Conservation (phyloP, 64 coral and sea anemone species). For the Stichodactyla helianthus region DNA sequence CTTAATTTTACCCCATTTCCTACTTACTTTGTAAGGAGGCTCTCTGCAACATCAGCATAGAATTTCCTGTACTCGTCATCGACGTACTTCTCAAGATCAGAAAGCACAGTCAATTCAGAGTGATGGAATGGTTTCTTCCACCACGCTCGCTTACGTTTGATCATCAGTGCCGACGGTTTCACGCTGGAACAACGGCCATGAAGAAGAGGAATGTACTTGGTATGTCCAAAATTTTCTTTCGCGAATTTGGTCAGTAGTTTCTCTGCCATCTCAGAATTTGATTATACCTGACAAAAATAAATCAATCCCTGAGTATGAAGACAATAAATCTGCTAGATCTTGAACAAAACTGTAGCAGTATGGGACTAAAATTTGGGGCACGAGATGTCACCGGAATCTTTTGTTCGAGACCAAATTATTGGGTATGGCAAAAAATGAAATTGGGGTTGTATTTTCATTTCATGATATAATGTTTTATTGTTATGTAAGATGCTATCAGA, state of each 20-base stretch:
- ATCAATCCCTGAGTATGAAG: too few relatives aligned
- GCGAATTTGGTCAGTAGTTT: slow-evolving; percentile 21
- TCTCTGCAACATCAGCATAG: neutral
- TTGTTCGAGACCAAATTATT: too few relatives aligned
- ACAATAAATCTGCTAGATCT: too few relatives aligned
- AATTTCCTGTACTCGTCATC: neutral
- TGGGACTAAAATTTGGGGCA: too few relatives aligned
- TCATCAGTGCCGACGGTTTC: slow-evolving; percentile 8
- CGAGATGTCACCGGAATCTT: too few relatives aligned
- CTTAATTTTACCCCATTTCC: neutral
- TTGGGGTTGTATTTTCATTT: too few relatives aligned
- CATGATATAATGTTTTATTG: too few relatives aligned
- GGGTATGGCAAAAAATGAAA: too few relatives aligned
- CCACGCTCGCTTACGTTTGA: slow-evolving; percentile 34
- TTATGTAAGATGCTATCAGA: too few relatives aligned
- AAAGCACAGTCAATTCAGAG: slow-evolving; percentile 29
- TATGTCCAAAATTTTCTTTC: slow-evolving; percentile 40
- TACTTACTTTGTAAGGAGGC: slow-evolving; percentile 15
- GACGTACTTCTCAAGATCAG: slow-evolving; percentile 22
- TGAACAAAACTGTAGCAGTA: too few relatives aligned
- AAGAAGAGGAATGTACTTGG: slow-evolving; percentile 33
- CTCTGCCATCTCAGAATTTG: neutral
- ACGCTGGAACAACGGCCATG: slow-evolving; percentile 46
- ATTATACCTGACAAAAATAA: neutral
- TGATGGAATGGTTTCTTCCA: slow-evolving; percentile 54